Evolutionary conservation across 2,888 invertebrate genomes (phyloP).

Genomic region (Hypena proboscidalis): DNA sequence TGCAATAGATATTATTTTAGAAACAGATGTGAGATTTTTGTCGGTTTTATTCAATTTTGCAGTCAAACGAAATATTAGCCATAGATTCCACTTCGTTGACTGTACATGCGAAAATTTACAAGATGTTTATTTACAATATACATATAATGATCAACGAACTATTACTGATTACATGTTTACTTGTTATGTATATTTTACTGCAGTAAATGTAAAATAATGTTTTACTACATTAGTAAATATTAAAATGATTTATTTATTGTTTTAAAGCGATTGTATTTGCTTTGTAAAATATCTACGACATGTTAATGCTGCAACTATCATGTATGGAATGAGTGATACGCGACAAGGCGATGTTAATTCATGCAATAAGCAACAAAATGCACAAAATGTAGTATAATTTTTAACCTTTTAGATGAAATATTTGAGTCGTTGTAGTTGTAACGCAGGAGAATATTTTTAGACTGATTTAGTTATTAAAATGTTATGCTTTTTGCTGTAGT

Average conservation of each 20-base stretch:
- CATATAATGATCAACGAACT: slow-evolving; percentile 18
- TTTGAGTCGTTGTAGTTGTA: slow-evolving; percentile 74
- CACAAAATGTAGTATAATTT: slow-evolving; percentile 58
- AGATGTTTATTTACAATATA: slow-evolving; percentile 30
- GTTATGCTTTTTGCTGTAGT: slow-evolving; percentile 85
- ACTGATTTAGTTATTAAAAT: slow-evolving; percentile 84
- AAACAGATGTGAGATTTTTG: too few species aligned
- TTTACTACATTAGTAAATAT: slow-evolving; percentile 16
- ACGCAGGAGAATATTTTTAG: slow-evolving; percentile 82
- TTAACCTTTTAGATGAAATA: slow-evolving; percentile 73
- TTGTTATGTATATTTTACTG: slow-evolving; percentile 39
- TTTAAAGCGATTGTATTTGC: slow-evolving; percentile 31
- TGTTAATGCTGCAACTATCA: slow-evolving; percentile 19
- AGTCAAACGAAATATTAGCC: too few species aligned
- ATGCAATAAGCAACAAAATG: slow-evolving; percentile 42
- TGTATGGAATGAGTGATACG: slow-evolving; percentile 28
- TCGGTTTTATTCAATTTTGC: too few species aligned
- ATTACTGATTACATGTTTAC: slow-evolving; percentile 14
- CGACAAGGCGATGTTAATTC: slow-evolving; percentile 22
- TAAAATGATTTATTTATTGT: slow-evolving; percentile 11
- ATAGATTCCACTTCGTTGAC: too few species aligned
- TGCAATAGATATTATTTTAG: too few species aligned
- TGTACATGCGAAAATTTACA: slow-evolving; percentile 38
- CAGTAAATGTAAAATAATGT: slow-evolving; percentile 24
- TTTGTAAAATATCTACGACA: slow-evolving; percentile 22